A percentile compares a stretch with the other conserved stretches of the same genome.
These are phyloP conservation scores for Ylistrum balloti DNA, from an alignment of 1,140 invertebrate genomes.

Conservation along the genomic window DNA sequence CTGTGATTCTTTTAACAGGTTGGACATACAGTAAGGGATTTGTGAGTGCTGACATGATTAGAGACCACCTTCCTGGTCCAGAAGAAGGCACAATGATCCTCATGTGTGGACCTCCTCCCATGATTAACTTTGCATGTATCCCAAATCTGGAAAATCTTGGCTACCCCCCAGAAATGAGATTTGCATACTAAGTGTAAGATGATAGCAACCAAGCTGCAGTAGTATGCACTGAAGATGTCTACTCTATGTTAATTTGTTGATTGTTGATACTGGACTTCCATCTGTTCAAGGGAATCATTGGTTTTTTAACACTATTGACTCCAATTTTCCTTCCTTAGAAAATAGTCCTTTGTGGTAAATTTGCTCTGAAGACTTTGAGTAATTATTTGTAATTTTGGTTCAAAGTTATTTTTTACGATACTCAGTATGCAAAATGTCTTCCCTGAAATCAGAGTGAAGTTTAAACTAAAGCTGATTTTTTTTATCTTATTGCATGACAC, in stretches of 20 bases:
- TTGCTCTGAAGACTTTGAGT: too few species aligned
- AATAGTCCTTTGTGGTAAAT: background rate
- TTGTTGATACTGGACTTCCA: too few species aligned
- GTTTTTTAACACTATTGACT: background rate
- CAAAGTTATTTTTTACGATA: background rate
- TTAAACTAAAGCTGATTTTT: too few species aligned
- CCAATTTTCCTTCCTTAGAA: background rate
- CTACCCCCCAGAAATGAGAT: constrained; percentile 90
- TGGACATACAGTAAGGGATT: constrained; percentile 97
- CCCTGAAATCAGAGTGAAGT: too few species aligned
- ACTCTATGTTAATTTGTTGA: background rate
- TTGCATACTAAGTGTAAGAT: constrained; percentile 88
- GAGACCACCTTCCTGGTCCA: constrained; percentile 92
- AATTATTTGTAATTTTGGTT: background rate
- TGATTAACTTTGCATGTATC: constrained; percentile 98
- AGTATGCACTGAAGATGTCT: background rate
- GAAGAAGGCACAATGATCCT: constrained; percentile 89
- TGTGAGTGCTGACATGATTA: constrained; percentile 96
- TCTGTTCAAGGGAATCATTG: too few species aligned
- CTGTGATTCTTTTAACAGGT: constrained; percentile 83
- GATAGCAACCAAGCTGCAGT: background rate
- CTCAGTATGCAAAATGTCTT: too few species aligned
- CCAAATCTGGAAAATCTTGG: constrained; percentile 97
- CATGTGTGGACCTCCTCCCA: constrained; percentile 98
- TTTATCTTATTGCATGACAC: too few species aligned